Base-by-base conservation (phyloP, 2,113 vertebrate species). In the Ophthalmolycus amberensis region DNA sequence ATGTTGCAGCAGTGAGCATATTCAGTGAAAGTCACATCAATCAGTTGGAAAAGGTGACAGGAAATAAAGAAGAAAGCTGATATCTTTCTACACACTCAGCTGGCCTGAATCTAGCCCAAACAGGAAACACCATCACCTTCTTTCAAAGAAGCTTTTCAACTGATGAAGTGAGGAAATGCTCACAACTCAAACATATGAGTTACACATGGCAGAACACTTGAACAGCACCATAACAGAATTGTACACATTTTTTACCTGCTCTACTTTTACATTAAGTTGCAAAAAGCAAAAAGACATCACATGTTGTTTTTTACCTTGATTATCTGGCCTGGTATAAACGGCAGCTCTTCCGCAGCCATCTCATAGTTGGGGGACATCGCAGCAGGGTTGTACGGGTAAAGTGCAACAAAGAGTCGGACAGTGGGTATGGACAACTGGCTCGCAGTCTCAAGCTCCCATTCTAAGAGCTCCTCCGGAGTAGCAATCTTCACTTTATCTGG, bases 331-430 rank as follows among this genome's bases (percentile, higher is more conserved):
- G 97, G 97, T 81, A 94, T 94, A 82, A 99, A 99, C 0, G 97
- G 96, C 56, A 99, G 95, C 89, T 99, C 98, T 89, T 98, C 98
- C 79, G 97, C 97, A 22, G 96, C 96, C 0, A 96, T 97, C 54
- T 99, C 97, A 0, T 94, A 83, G 90, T 99, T 99, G 25, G 98
- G 97, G 3, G 98, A 99, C 98, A 99, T 99, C 0, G 96, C 95
- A 44, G 95, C 91, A 0, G 98, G 98, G 79, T 98, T 97, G 6
- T 99, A 99, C 20, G 98, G 97, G 91, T 98, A 99, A 65, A 99
- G 96, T 69, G 97, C 98, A 86, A 99, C 97, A 87, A 99, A 99
- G 70, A 98, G 87, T 3, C 97, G 93, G 8, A 95, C 20, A 0
- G 85, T 82, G 54, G 94, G 77, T 6, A 91, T 74, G 16, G 85